phyloP scores from a whole-genome alignment of 2,888 invertebrate species.

The Agrotis puta region DNA sequence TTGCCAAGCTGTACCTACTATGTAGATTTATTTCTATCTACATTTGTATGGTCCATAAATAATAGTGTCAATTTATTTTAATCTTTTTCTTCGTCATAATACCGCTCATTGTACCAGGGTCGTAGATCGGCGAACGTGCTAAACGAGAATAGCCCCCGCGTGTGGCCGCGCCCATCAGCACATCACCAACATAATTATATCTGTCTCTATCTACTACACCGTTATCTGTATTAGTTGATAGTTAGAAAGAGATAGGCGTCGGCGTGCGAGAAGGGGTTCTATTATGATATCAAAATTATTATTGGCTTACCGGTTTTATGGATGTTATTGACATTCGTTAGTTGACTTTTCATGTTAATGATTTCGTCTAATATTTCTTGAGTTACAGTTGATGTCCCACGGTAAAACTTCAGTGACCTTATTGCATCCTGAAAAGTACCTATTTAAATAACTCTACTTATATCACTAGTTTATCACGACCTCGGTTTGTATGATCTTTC shows the following conservation, averaged over 20 bases:
- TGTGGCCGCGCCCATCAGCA: conserved; percentile 41
- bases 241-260: conserved; percentile 42
- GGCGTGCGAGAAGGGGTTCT: conserved; percentile 6
- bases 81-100: too few species aligned
- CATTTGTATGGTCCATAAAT: too few species aligned
- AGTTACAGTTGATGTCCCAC: conserved; percentile 59
- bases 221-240: background rate
- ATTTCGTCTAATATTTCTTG: conserved; percentile 68
- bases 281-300: conserved; percentile 28
- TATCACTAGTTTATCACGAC: background rate
- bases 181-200: conserved; percentile 5
- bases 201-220: conserved; percentile 45
- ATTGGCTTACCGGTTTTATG: conserved; percentile 37
- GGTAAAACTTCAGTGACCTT: conserved; percentile 70
- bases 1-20: too few species aligned
- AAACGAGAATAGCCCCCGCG: conserved; percentile 1
- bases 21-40: too few species aligned
- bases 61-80: background rate
- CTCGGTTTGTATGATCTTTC: too few species aligned
- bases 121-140: background rate
- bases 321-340: conserved; percentile 7
- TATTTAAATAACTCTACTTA: background rate
- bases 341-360: conserved; percentile 53
- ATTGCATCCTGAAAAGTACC: conserved; percentile 70
- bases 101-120: conserved; percentile 24